Percentiles rank a stretch among this genome's conserved stretches.
Conservation (phyloP, 2,888 invertebrate species). For the Lymantria monacha region DNA sequence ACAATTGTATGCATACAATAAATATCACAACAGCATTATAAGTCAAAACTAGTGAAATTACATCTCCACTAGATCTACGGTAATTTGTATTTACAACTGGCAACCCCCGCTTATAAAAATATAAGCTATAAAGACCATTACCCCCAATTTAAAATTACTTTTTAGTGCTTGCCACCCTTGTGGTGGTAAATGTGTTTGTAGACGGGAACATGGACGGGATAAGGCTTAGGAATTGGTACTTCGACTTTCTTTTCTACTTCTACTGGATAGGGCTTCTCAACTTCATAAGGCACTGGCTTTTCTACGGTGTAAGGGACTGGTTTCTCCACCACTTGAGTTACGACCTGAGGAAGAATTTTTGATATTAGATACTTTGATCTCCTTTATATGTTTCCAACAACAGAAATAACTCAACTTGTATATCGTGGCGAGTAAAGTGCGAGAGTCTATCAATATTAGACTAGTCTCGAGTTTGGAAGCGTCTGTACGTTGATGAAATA, state of each 20-base stretch:
- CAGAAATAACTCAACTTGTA: too few species aligned
- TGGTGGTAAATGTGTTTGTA: slow-evolving; percentile 89
- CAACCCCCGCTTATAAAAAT: slow-evolving; percentile 37
- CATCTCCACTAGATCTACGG: slow-evolving; percentile 65
- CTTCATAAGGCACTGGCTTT: slow-evolving; percentile 86
- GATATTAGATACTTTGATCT: background rate
- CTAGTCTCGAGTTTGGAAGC: too few species aligned
- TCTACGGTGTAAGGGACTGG: slow-evolving; percentile 89
- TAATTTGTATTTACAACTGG: slow-evolving; percentile 59
- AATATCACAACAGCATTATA: slow-evolving; percentile 72
- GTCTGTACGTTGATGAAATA: too few species aligned
- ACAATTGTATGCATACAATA: slow-evolving; percentile 72
- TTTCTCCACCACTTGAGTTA: slow-evolving; percentile 87
- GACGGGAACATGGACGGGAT: slow-evolving; percentile 88
- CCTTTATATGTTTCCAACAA: background rate
- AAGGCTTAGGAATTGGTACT: slow-evolving; percentile 86
- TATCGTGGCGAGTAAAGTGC: too few species aligned
- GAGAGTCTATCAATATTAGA: too few species aligned
- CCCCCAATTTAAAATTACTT: slow-evolving; percentile 11
- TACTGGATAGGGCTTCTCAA: slow-evolving; percentile 89
- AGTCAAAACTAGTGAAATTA: slow-evolving; percentile 60
- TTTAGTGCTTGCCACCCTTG: slow-evolving; percentile 78
- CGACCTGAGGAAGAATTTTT: slow-evolving; percentile 62
- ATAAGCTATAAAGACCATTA: slow-evolving; percentile 22
- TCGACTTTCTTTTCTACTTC: slow-evolving; percentile 89